A percentile compares a stretch with the other conserved stretches of the same genome.
Evolutionary conservation across 2,888 invertebrate genomes (phyloP).

Genomic region (Sipha maydis): DNA sequence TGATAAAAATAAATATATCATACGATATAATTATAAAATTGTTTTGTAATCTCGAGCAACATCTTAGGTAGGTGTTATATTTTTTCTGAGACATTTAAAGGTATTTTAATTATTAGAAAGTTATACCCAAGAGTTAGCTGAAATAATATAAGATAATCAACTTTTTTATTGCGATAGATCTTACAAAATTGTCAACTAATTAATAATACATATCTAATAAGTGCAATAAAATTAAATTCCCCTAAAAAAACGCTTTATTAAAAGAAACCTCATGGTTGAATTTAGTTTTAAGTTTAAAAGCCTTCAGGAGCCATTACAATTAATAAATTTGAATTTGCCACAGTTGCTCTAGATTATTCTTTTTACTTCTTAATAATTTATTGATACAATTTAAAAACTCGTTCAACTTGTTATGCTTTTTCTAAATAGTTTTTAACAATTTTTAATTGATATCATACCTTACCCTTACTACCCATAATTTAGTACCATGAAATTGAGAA

Average conservation of each 20-base stretch:
- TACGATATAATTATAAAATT: neutral
- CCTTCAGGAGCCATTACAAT: neutral
- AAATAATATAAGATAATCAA: neutral
- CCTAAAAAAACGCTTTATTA: too few species aligned
- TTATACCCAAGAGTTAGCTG: neutral
- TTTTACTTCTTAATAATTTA: neutral
- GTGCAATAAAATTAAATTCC: neutral
- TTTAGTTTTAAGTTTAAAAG: neutral
- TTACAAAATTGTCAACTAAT: neutral
- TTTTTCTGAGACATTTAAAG: neutral
- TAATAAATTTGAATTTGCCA: neutral
- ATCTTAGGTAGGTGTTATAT: neutral
- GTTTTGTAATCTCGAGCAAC: neutral
- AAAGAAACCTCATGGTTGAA: neutral
- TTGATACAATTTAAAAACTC: neutral
- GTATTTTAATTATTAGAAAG: neutral
- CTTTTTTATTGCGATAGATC: neutral
- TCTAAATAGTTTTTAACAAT: neutral
- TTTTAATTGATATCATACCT: slow-evolving; percentile 22
- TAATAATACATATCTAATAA: neutral
- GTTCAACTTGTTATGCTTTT: neutral
- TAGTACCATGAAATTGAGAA: slow-evolving; percentile 32
- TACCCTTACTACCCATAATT: too few species aligned
- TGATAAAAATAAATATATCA: neutral
- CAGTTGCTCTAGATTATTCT: neutral